Percentiles rank a stretch among this genome's conserved stretches.
phyloP scores from a whole-genome alignment of 2,888 invertebrate species.

The Autographa gamma region DNA sequence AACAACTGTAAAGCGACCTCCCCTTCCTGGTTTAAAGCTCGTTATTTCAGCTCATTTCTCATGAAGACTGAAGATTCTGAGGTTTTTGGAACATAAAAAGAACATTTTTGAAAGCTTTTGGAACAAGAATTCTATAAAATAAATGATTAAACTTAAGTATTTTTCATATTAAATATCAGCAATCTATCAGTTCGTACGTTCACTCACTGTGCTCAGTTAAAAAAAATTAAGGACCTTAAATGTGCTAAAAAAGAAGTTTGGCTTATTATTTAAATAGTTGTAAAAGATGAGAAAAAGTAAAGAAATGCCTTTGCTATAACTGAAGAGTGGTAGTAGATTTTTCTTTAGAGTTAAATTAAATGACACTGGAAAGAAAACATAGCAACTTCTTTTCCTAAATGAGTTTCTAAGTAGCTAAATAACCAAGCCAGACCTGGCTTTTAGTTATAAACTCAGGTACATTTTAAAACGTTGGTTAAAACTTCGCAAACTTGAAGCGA shows the following conservation, averaged over 20 bases:
- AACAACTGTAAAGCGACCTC: not conserved
- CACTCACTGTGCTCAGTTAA: no score
- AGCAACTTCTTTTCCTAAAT: not conserved
- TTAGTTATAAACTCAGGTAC: not conserved
- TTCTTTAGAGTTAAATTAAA: no score
- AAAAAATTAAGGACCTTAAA: no score
- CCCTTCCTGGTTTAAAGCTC: conserved; percentile 9
- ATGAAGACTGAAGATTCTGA: not conserved
- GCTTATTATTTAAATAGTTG: no score
- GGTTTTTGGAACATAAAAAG: not conserved
- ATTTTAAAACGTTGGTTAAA: not conserved
- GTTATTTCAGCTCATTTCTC: conserved; percentile 20
- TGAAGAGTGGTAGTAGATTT: no score
- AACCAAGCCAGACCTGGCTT: not conserved
- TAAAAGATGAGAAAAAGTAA: no score
- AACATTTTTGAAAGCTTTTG: not conserved
- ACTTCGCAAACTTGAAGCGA: not conserved
- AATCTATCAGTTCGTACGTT: no score
- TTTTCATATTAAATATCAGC: no score
- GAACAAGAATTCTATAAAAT: not conserved
- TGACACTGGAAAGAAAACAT: no score
- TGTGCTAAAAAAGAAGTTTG: no score
- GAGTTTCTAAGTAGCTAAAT: not conserved
- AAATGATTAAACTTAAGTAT: no score
- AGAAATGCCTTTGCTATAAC: no score